A percentile compares a stretch with the other conserved stretches of the same genome.
Evolutionary conservation across 2,113 vertebrate genomes (phyloP).

Genomic region (Neodon shergylaensis): DNA sequence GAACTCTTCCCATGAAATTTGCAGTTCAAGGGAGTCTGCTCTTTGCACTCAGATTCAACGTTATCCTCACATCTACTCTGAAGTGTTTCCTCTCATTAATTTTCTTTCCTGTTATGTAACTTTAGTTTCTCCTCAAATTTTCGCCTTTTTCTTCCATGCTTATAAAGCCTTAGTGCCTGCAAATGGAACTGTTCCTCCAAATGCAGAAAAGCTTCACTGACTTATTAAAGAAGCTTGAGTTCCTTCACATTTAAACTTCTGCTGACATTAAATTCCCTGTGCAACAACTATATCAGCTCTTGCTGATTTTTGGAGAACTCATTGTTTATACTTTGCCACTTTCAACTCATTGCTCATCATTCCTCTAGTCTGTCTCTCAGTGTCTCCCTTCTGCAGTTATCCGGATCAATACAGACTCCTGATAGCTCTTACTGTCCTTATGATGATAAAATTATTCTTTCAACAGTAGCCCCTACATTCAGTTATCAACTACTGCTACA

Average conservation of each 20-base stretch:
- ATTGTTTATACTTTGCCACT: not conserved
- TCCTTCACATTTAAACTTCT: not conserved
- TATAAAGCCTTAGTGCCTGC: not conserved
- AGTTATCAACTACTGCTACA: constrained; percentile 30
- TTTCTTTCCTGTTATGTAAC: not conserved
- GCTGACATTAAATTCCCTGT: not conserved
- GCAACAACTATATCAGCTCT: not conserved
- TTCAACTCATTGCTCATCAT: constrained; percentile 7
- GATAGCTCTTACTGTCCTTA: not conserved
- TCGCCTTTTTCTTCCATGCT: not conserved
- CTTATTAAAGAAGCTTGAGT: not conserved
- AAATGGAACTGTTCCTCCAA: not conserved
- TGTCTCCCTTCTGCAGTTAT: constrained; percentile 19
- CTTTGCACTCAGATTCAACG: constrained; percentile 25
- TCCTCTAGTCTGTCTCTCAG: not conserved
- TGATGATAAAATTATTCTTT: constrained; percentile 40
- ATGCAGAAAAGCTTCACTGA: not conserved
- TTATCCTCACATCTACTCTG: not conserved
- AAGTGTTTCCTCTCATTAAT: not conserved
- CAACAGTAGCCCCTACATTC: not conserved
- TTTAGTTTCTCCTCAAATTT: constrained; percentile 28
- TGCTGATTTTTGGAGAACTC: not conserved
- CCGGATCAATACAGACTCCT: not conserved
- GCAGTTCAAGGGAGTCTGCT: not conserved
- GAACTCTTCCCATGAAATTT: not conserved